A percentile compares a stretch with the other conserved stretches of the same genome.
These are phyloP conservation scores for Rhingia campestris DNA, from an alignment of 2,888 invertebrate genomes.

Conservation along the genomic window DNA sequence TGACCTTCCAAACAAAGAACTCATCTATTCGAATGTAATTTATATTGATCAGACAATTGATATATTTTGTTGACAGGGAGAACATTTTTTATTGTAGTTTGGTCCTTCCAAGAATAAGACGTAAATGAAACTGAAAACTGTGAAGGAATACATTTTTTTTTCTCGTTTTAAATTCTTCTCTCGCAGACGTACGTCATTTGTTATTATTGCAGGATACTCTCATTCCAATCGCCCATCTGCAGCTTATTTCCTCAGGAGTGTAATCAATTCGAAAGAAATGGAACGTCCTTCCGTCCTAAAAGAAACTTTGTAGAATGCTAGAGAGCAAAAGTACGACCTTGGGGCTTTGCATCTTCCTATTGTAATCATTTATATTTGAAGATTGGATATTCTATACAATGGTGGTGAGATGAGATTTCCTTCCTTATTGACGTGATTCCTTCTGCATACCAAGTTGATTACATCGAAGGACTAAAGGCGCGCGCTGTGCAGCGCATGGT, in stretches of 20 bases:
- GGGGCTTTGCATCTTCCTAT: slow-evolving; percentile 38
- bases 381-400: slow-evolving; percentile 52
- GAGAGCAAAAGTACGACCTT: slow-evolving; percentile 17
- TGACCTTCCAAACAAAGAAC: too few relatives aligned
- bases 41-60: too few relatives aligned
- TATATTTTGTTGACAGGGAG: too few relatives aligned
- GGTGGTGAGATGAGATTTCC: slow-evolving; percentile 30
- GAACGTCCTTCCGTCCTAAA: slow-evolving; percentile 6
- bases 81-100: too few relatives aligned
- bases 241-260: slow-evolving; percentile 1
- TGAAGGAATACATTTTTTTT: too few relatives aligned
- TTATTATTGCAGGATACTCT: neutral
- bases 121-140: too few relatives aligned
- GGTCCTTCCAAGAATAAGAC: too few relatives aligned
- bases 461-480: neutral
- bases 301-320: neutral
- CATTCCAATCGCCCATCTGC: neutral
- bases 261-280: slow-evolving; percentile 52
- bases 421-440: slow-evolving; percentile 36
- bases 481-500: neutral
- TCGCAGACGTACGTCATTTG: neutral
- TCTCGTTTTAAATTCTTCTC: too few relatives aligned
- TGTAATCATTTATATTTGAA: slow-evolving; percentile 59
- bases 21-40: too few relatives aligned
- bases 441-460: slow-evolving; percentile 55